Percentiles rank a stretch among this genome's conserved stretches.
Evolutionary conservation across 2,888 invertebrate species (phyloP).

Genomic region (Villa cingulata): DNA sequence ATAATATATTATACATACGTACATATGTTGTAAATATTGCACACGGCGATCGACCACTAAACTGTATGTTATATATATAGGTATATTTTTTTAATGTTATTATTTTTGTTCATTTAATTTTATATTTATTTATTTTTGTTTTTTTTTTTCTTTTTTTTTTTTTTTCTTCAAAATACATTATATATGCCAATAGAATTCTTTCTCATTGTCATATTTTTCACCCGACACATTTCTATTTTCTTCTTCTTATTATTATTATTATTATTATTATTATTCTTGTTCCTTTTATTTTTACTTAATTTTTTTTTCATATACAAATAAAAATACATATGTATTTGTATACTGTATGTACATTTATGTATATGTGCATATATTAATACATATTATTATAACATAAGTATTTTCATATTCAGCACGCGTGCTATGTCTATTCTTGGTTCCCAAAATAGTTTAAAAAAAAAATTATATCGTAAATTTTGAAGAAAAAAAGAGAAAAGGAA

Average conservation of each 20-base stretch:
- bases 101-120: conserved; percentile 14
- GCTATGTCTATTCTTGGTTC: conserved; percentile 47
- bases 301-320: background rate
- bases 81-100: conserved; percentile 23
- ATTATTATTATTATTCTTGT: background rate
- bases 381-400: no score
- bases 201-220: conserved; percentile 2
- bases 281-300: background rate
- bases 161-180: no score
- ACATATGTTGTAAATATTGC: conserved; percentile 34
- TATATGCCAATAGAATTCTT: background rate
- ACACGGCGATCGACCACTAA: conserved; percentile 29
- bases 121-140: background rate
- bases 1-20: background rate
- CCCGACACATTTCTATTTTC: background rate
- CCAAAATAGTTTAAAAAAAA: conserved; percentile 14
- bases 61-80: no score
- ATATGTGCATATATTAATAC: no score
- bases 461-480: no score
- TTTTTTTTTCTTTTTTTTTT: no score
- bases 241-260: background rate
- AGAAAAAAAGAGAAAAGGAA: background rate
- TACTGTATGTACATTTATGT: no score
- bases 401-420: conserved; percentile 11
- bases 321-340: no score